phyloP scores from a whole-genome alignment of 2,888 invertebrate genomes.

The Plusia festucae region DNA sequence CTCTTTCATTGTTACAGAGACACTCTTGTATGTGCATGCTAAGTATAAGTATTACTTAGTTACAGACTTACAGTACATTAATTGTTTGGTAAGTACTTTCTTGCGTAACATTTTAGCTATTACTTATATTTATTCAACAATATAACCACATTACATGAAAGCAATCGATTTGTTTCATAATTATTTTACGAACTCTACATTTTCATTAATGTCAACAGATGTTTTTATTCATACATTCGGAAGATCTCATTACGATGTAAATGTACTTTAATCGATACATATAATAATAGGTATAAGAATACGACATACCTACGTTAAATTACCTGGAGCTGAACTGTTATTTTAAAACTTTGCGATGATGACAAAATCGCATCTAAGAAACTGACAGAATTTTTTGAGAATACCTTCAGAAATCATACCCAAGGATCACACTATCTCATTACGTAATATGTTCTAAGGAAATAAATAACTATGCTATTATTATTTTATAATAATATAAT shows the following conservation, averaged over 20 bases:
- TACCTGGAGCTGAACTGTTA: too few species aligned
- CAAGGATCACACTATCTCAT: too few species aligned
- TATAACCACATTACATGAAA: background rate
- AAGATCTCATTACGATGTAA: background rate
- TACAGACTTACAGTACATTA: too few species aligned
- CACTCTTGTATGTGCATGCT: background rate
- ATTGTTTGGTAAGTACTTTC: background rate
- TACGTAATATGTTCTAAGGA: too few species aligned
- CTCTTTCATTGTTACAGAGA: background rate
- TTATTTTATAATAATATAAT: too few species aligned
- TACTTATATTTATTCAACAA: background rate
- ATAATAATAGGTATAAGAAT: background rate
- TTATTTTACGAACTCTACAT: background rate
- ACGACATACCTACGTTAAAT: background rate
- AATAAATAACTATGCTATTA: too few species aligned
- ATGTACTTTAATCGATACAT: background rate
- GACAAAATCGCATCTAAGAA: too few species aligned
- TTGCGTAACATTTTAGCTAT: background rate
- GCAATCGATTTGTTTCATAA: background rate
- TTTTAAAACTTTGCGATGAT: too few species aligned
- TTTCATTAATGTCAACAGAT: background rate
- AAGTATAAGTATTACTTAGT: too few species aligned
- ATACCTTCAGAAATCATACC: too few species aligned
- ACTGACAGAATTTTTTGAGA: too few species aligned
- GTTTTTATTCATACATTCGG: background rate